Evolutionary conservation across 2,797 vertebrate genomes (phyloP).

Genomic region (Argyrosomus regius): DNA sequence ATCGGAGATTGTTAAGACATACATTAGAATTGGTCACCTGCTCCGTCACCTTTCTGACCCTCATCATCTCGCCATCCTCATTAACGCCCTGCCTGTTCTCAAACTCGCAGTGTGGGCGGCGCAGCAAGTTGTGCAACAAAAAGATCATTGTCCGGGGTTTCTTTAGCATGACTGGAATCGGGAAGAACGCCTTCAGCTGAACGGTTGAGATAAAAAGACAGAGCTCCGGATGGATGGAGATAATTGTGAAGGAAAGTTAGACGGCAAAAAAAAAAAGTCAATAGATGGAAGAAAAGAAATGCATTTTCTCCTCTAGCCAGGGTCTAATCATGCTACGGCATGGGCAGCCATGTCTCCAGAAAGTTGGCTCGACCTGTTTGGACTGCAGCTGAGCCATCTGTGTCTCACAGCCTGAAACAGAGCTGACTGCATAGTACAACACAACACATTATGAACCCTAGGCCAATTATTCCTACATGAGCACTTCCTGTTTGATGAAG

Average conservation of each 20-base stretch:
- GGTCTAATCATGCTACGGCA: slow-evolving; percentile 45
- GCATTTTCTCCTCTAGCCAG: slow-evolving; percentile 17
- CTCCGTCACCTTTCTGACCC: slow-evolving; percentile 37
- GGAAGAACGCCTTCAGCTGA: slow-evolving; percentile 50
- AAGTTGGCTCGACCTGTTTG: slow-evolving; percentile 67
- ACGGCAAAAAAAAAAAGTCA: slow-evolving; percentile 27
- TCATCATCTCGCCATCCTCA: slow-evolving; percentile 36
- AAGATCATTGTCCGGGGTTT: slow-evolving; percentile 31
- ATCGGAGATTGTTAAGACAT: slow-evolving; percentile 43
- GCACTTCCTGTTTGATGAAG: slow-evolving; percentile 52
- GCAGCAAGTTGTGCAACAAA: slow-evolving; percentile 41
- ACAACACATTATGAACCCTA: slow-evolving; percentile 42
- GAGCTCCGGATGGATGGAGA: slow-evolving; percentile 17
- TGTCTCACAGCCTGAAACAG: slow-evolving; percentile 69
- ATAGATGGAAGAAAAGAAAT: not conserved
- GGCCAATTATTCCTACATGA: slow-evolving; percentile 48
- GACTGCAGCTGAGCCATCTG: slow-evolving; percentile 77
- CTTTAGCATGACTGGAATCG: slow-evolving; percentile 56
- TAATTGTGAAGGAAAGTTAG: slow-evolving; percentile 33
- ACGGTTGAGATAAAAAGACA: slow-evolving; percentile 34
- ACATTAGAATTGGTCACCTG: slow-evolving; percentile 42
- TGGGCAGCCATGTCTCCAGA: slow-evolving; percentile 45
- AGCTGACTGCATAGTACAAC: slow-evolving; percentile 45
- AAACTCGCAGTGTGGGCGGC: not conserved
- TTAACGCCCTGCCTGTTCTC: slow-evolving; percentile 29